A percentile compares a stretch with the other conserved stretches of the same genome.
Evolutionary conservation across 2,113 vertebrate genomes (phyloP).

Genomic region (Ageneiosus marmoratus): DNA sequence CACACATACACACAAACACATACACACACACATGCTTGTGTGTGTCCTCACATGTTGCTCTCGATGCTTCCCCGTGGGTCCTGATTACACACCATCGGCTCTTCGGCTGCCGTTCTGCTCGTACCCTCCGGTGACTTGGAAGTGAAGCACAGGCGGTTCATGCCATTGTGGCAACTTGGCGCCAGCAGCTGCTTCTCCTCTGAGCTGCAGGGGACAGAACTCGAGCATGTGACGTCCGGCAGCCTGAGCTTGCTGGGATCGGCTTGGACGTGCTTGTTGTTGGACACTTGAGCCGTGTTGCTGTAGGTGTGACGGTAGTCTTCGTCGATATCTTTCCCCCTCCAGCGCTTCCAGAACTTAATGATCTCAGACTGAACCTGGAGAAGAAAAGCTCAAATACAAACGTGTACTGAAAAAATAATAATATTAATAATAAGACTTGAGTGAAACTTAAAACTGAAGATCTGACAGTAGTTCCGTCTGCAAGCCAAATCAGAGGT

Average conservation of each 20-base stretch:
- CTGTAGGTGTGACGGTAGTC: slow-evolving; percentile 81
- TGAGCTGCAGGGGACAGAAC: slow-evolving; percentile 50
- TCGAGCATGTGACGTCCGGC: slow-evolving; percentile 53
- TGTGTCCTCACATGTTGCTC: slow-evolving; percentile 71
- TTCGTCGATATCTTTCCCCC: slow-evolving; percentile 81
- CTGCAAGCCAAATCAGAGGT: not conserved
- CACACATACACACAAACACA: slow-evolving; percentile 27
- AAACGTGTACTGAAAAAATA: not conserved
- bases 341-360: slow-evolving; percentile 89
- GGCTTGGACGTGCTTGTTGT: slow-evolving; percentile 59
- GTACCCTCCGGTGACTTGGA: slow-evolving; percentile 56
- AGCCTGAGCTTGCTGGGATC: slow-evolving; percentile 59
- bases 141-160: slow-evolving; percentile 29
- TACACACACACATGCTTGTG: not conserved
- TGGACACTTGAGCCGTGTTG: slow-evolving; percentile 71
- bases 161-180: slow-evolving; percentile 67
- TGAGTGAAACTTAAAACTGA: not conserved
- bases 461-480: not conserved
- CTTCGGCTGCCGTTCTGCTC: slow-evolving; percentile 59
- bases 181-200: slow-evolving; percentile 80
- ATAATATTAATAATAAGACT: not conserved
- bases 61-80: slow-evolving; percentile 63
- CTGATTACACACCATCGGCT: slow-evolving; percentile 62
- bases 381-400: not conserved
- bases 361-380: slow-evolving; percentile 91